These are phyloP conservation scores for Geotrupes spiniger DNA, from an alignment of 2,888 invertebrate species.

Conservation along the genomic window DNA sequence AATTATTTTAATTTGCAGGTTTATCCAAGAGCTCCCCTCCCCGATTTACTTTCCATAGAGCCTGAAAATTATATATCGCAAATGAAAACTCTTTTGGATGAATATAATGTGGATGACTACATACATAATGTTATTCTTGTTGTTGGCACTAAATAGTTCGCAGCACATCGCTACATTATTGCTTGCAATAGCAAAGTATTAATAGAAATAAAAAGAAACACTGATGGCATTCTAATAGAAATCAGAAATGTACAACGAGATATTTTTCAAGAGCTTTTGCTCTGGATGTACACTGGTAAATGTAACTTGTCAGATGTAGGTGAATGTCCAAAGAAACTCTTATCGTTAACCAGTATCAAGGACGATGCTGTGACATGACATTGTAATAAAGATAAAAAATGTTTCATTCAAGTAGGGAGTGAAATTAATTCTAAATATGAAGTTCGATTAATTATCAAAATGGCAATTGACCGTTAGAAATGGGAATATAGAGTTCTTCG, in stretches of 20 bases:
- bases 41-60: conserved; percentile 7
- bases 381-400: too few species aligned
- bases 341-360: too few species aligned
- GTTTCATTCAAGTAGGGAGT: too few species aligned
- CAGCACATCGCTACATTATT: conserved; percentile 73
- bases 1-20: conserved; percentile 29
- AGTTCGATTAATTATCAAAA: too few species aligned
- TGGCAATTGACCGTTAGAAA: too few species aligned
- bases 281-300: conserved; percentile 66
- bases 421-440: too few species aligned
- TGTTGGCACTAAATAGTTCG: conserved; percentile 60
- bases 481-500: too few species aligned
- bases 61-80: conserved; percentile 10
- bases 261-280: conserved; percentile 69
- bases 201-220: conserved; percentile 54
- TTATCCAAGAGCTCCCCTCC: conserved; percentile 35
- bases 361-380: too few species aligned
- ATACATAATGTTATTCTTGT: conserved; percentile 73
- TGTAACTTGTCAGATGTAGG: conserved; percentile 62
- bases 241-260: conserved; percentile 58
- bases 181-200: conserved; percentile 63
- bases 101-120: conserved; percentile 59
- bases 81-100: conserved; percentile 11
- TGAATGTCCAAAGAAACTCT: conserved; percentile 42
- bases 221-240: conserved; percentile 42